A percentile compares a stretch with the other conserved stretches of the same genome.
phyloP scores from a whole-genome alignment of 2,797 vertebrate species.

The Brachymystax lenok region DNA sequence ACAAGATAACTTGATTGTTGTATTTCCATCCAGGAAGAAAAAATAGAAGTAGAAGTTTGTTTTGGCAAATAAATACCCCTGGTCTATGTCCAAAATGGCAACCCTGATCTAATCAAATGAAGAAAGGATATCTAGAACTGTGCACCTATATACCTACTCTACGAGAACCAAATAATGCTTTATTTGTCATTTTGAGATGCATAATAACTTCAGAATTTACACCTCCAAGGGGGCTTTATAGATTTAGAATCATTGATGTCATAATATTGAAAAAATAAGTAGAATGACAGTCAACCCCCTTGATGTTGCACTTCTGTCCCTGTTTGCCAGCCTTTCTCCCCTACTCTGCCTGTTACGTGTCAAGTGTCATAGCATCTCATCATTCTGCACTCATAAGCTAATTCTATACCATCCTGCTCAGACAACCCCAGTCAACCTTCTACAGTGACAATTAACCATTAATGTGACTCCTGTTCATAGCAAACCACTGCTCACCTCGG shows the following conservation, averaged over 20 bases:
- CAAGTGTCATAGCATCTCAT: neutral
- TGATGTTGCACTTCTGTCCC: constrained; percentile 3
- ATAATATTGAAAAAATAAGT: neutral
- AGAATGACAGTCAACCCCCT: neutral
- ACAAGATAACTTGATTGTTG: neutral
- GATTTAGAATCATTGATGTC: neutral
- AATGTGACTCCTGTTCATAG: neutral
- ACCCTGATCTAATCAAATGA: too few relatives aligned
- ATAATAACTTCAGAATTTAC: constrained; percentile 7
- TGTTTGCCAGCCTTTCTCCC: too few relatives aligned
- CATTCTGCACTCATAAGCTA: neutral
- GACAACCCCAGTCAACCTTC: neutral
- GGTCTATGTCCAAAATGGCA: neutral
- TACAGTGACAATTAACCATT: neutral
- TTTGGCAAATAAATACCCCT: neutral
- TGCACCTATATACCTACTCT: constrained; percentile 10
- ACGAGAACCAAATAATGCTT: constrained; percentile 9
- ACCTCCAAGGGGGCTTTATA: neutral
- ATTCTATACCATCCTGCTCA: neutral
- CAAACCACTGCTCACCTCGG: neutral
- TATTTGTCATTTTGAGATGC: constrained; percentile 21
- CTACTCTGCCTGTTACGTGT: neutral
- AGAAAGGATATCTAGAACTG: neutral
- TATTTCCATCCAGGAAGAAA: neutral
- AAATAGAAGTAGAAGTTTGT: neutral